Evolutionary conservation across 2,888 invertebrate genomes (phyloP).

Genomic region (Odontomyia ornata): DNA sequence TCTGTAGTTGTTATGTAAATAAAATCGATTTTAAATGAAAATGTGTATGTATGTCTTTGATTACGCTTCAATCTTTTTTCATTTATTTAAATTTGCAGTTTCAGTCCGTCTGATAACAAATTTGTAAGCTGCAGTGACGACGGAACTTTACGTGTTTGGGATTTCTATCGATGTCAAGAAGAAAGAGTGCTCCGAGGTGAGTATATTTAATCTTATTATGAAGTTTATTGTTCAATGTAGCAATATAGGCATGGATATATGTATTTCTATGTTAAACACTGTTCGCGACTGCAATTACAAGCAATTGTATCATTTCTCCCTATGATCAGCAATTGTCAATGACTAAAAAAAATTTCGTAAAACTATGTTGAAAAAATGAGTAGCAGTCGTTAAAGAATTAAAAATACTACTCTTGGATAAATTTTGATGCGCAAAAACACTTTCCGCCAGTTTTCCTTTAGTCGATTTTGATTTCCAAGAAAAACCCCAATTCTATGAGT

Average conservation of each 20-base stretch:
- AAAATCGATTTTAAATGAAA: conserved; percentile 37
- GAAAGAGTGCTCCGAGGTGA: conserved; percentile 89
- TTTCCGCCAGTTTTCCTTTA: too few relatives aligned
- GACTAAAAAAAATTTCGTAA: too few relatives aligned
- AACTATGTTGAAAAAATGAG: too few relatives aligned
- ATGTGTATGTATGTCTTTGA: conserved; percentile 36
- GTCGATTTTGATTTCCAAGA: too few relatives aligned
- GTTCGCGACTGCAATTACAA: too few relatives aligned
- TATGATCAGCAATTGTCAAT: background rate
- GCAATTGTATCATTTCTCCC: background rate
- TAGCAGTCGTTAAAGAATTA: too few relatives aligned
- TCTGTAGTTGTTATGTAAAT: conserved; percentile 11
- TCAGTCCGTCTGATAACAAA: conserved; percentile 98
- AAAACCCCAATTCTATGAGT: too few relatives aligned
- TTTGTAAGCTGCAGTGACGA: conserved; percentile 99
- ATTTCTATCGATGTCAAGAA: conserved; percentile 96
- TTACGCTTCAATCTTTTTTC: conserved; percentile 49
- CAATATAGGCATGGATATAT: background rate
- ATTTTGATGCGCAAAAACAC: too few relatives aligned
- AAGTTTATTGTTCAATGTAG: background rate
- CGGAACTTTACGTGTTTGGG: conserved; percentile 98
- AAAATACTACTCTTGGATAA: too few relatives aligned
- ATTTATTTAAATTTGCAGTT: conserved; percentile 71
- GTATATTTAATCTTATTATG: conserved; percentile 45
- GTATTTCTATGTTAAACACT: background rate